Conservation (phyloP, 2,797 vertebrate genomes). For the Etheostoma nigrum region DNA sequence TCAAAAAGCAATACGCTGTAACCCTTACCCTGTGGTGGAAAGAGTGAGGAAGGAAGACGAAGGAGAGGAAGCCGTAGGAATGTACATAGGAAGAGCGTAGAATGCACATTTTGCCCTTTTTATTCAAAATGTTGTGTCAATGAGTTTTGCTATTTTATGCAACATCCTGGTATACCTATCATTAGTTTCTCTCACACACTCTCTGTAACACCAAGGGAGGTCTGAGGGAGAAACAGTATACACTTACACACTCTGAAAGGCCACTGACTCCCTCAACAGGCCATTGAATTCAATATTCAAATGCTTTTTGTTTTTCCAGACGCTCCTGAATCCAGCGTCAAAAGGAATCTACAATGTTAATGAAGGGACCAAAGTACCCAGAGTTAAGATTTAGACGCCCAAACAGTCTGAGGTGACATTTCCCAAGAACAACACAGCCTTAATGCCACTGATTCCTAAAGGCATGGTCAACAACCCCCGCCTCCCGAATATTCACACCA, state of each 20-base stretch:
- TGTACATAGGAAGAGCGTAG: conserved; percentile 20
- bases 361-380: conserved; percentile 69
- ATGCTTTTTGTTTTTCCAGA: conserved; percentile 79
- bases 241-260: conserved; percentile 58
- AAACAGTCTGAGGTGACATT: conserved; percentile 66
- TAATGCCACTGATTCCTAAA: conserved; percentile 35
- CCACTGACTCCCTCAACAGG: conserved; percentile 64
- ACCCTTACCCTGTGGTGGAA: conserved; percentile 82
- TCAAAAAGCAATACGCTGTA: conserved; percentile 94
- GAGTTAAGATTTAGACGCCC: conserved; percentile 67
- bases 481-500: conserved; percentile 31
- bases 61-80: conserved; percentile 61
- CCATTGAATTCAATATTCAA: conserved; percentile 77
- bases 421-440: conserved; percentile 62
- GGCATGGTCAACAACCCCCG: conserved; percentile 38
- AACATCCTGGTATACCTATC: not conserved
- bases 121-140: conserved; percentile 1
- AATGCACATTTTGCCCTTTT: not conserved
- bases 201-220: conserved; percentile 37
- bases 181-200: conserved; percentile 18
- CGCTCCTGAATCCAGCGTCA: conserved; percentile 67
- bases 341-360: conserved; percentile 84
- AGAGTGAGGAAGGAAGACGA: conserved; percentile 47
- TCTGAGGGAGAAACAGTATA: conserved; percentile 41
- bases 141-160: conserved; percentile 5